Evolutionary conservation across 2,797 vertebrate species (phyloP).

Genomic region (Mycteria americana): DNA sequence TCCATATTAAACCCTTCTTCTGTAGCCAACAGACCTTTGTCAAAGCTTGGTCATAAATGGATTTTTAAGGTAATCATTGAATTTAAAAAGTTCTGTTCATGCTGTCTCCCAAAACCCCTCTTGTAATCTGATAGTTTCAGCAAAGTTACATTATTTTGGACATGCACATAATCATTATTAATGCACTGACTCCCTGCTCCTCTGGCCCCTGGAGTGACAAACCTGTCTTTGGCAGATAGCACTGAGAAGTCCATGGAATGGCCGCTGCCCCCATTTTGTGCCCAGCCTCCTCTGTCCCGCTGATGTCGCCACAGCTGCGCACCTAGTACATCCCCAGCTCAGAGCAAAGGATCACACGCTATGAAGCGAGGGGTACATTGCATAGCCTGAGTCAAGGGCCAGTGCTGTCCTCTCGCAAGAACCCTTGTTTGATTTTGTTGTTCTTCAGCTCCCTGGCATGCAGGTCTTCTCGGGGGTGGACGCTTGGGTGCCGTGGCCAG

Average conservation of each 20-base stretch:
- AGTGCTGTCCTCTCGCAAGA: not conserved
- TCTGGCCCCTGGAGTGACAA: not conserved
- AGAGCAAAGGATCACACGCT: not conserved
- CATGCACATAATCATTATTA: not conserved
- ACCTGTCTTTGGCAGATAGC: not conserved
- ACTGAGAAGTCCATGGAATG: not conserved
- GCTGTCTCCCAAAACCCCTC: not conserved
- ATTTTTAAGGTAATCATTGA: not conserved
- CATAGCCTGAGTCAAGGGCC: not conserved
- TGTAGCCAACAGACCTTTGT: not conserved
- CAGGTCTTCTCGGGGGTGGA: not conserved
- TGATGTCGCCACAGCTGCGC: not conserved
- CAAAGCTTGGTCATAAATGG: not conserved
- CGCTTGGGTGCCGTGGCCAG: accelerated
- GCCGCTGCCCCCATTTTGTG: not conserved
- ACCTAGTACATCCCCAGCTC: not conserved
- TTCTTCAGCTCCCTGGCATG: not conserved
- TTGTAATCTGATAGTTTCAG: not conserved
- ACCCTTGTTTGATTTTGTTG: not conserved
- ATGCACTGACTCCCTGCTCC: not conserved
- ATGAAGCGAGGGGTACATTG: too few species aligned
- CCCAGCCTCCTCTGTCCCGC: not conserved
- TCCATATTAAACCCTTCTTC: not conserved
- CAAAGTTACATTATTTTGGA: not conserved
- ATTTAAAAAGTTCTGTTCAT: not conserved